These are phyloP conservation scores for Cenopis cana DNA, from an alignment of 2,888 invertebrate species.

Conservation along the genomic window DNA sequence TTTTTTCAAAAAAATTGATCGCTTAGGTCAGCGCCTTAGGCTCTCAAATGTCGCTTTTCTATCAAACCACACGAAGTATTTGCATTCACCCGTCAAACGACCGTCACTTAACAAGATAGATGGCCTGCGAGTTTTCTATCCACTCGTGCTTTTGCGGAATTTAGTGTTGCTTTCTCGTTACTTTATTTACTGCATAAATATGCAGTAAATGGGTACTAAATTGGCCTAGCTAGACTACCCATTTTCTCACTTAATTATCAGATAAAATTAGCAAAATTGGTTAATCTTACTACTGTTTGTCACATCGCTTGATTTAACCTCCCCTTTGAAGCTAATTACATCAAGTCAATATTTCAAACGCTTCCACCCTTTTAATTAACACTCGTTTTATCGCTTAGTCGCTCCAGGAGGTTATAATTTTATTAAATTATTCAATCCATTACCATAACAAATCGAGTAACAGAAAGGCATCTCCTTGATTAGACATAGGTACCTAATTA, in stretches of 20 bases:
- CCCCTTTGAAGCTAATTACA: conserved; percentile 15
- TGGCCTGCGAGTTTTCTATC: too few species aligned
- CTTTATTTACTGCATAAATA: too few species aligned
- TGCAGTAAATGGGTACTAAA: too few species aligned
- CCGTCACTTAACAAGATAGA: too few species aligned
- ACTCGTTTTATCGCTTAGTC: conserved; percentile 19
- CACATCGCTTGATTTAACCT: not conserved
- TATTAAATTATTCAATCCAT: conserved; percentile 39
- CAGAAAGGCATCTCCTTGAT: conserved; percentile 5
- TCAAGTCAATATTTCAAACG: conserved; percentile 14
- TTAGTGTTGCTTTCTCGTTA: too few species aligned
- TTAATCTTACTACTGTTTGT: not conserved
- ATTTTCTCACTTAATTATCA: not conserved
- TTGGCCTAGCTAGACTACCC: not conserved
- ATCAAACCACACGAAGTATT: too few species aligned
- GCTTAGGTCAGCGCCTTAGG: too few species aligned
- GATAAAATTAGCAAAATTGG: too few species aligned
- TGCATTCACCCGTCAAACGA: too few species aligned
- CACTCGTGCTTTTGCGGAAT: too few species aligned
- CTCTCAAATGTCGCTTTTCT: too few species aligned
- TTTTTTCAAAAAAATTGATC: too few species aligned
- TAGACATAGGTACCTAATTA: conserved; percentile 9
- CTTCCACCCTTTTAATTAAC: conserved; percentile 10
- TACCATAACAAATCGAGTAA: conserved; percentile 28
- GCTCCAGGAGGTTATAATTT: conserved; percentile 18